Evolutionary conservation across 2,888 invertebrate genomes (phyloP), one percentile per base, ranked within the genome.

Genomic region (Apoda limacodes): DNA sequence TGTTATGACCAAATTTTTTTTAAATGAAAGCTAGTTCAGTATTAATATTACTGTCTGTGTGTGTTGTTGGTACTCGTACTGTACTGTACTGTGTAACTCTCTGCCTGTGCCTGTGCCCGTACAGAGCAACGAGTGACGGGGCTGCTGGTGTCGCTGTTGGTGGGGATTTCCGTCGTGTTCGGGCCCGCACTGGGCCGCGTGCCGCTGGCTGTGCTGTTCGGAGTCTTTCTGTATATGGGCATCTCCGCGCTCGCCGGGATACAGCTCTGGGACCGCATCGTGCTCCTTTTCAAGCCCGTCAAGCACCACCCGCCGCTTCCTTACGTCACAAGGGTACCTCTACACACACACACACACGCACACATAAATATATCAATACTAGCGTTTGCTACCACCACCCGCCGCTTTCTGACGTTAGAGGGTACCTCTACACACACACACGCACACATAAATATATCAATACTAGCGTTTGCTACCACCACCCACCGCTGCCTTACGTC

Each of bases 211-310:
- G 95, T 97, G 30, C 84, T 99, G 12, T 95, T 98, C 60, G 98
- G 98, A 12, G 94, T 98, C 14, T 98, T 99, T 78, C 86, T 98
- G 10, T 96, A 95, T 75, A 94, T 95, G 94, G 98, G 98, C 31
- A 88, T 97, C 40, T 94, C 96, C 0, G 95, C 96, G 4, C 90
- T 95, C 49, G 91, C 89, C 50, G 96, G 96, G 37, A 95, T 98
- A 12, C 96, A 98, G 70, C 87, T 98, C 60, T 93, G 96, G 69
- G 94, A 97, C 52, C 84, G 98, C 34, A 80, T 92, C 44, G 87
- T 92, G 48, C 82, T 98, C 26, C 86, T 96, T 46, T 88, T 98
- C 58, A 94, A 95, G 87, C 98, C 98, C 0, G 92, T 92, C 5
- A 98, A 98, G 68, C 95, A 98, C 70, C 95, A 97, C 70, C 95